These are phyloP conservation scores for Cerastis rubricosa DNA, from an alignment of 2,888 invertebrate genomes.

Conservation along the genomic window DNA sequence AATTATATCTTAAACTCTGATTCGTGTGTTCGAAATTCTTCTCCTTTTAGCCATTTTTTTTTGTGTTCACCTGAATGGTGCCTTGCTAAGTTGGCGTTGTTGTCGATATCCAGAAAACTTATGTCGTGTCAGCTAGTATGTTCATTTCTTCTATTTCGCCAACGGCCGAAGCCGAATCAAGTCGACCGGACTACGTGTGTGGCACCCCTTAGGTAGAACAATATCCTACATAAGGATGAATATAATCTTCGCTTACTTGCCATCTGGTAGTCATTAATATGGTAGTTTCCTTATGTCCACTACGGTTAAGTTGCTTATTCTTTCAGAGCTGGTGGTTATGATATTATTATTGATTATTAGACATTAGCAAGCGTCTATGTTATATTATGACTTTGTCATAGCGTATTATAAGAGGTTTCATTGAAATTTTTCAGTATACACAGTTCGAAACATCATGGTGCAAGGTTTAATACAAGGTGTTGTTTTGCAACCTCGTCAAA, in stretches of 20 bases:
- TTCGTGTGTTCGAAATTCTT: background rate
- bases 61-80: background rate
- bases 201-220: background rate
- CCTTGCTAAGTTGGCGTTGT: background rate
- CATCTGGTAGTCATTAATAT: slow-evolving; percentile 10
- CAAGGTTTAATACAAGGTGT: too few relatives aligned
- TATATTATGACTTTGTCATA: background rate
- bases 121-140: background rate
- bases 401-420: background rate
- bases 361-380: background rate
- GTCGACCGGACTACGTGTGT: background rate
- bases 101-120: background rate
- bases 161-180: background rate
- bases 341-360: background rate
- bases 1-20: background rate
- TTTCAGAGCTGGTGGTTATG: background rate
- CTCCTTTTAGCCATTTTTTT: too few relatives aligned
- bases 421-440: background rate
- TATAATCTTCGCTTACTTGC: slow-evolving; percentile 27
- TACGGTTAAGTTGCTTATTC: background rate
- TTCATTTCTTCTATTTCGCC: background rate
- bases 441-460: background rate
- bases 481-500: too few relatives aligned
- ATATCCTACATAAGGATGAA: slow-evolving; percentile 23
- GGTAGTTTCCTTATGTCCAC: background rate